Evolutionary conservation across 2,113 vertebrate species (phyloP).

Genomic region (Megalops atlanticus): DNA sequence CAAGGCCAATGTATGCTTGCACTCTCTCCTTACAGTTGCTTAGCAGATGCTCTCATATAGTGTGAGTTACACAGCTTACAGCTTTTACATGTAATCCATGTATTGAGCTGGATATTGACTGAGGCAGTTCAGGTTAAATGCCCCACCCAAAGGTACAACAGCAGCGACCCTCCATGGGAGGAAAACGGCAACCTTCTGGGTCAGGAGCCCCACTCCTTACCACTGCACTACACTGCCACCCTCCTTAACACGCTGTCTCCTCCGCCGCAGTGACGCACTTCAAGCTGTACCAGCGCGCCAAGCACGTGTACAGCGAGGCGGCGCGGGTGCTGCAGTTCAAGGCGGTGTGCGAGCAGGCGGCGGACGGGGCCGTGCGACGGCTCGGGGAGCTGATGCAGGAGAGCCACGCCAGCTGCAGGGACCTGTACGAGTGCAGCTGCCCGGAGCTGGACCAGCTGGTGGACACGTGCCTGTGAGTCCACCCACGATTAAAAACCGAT

Average conservation of each 20-base stretch:
- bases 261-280: constrained; percentile 76
- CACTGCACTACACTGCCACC: too few relatives aligned
- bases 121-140: too few relatives aligned
- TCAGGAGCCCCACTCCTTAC: too few relatives aligned
- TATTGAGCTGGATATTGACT: too few relatives aligned
- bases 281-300: constrained; percentile 87
- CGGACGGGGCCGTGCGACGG: constrained; percentile 67
- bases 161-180: too few relatives aligned
- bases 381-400: constrained; percentile 92
- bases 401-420: constrained; percentile 85
- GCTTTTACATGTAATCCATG: too few relatives aligned
- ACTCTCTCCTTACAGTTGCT: too few relatives aligned
- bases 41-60: too few relatives aligned
- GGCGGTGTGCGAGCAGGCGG: constrained; percentile 78
- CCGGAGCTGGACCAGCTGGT: constrained; percentile 78
- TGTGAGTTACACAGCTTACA: too few relatives aligned
- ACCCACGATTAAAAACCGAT: constrained; percentile 53
- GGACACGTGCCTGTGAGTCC: constrained; percentile 63
- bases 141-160: too few relatives aligned
- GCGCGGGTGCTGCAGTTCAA: constrained; percentile 85
- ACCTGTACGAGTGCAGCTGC: constrained; percentile 82
- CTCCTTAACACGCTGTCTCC: constrained; percentile 16
- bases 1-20: too few relatives aligned
- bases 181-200: too few relatives aligned
- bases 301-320: constrained; percentile 91